Conservation (phyloP, 1,140 invertebrate species). For the Lutraria rhynchaena region DNA sequence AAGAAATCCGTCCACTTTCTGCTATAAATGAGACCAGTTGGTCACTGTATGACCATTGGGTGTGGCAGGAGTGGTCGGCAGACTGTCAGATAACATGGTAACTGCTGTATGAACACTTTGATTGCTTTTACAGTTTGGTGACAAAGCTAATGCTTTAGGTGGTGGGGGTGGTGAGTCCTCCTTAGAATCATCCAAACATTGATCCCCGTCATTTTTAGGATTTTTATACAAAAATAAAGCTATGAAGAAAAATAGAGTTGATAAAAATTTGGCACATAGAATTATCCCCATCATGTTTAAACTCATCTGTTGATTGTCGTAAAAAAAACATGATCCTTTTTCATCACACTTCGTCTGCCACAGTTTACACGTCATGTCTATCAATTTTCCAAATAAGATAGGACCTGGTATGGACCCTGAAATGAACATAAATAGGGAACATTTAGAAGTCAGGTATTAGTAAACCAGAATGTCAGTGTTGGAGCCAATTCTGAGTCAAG, state of each 20-base stretch:
- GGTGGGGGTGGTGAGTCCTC: conserved; percentile 45
- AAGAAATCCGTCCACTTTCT: too few species aligned
- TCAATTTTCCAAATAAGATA: conserved; percentile 77
- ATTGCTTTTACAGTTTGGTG: conserved; percentile 48
- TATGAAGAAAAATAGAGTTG: conserved; percentile 74
- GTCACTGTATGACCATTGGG: conserved; percentile 18
- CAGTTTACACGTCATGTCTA: conserved; percentile 77
- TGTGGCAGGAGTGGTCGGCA: conserved; percentile 37
- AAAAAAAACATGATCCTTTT: conserved; percentile 73
- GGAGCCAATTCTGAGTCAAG: too few species aligned
- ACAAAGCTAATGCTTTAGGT: conserved; percentile 23
- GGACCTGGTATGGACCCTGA: conserved; percentile 79
- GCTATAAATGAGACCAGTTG: conserved; percentile 38
- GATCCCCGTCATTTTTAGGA: conserved; percentile 46
- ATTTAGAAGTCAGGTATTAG: background rate
- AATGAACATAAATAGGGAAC: conserved; percentile 2
- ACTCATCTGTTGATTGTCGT: conserved; percentile 80
- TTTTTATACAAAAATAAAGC: conserved; percentile 75
- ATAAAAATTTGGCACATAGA: conserved; percentile 70
- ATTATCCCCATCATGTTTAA: conserved; percentile 72
- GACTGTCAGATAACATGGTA: conserved; percentile 50
- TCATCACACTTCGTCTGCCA: conserved; percentile 70
- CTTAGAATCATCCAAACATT: conserved; percentile 5
- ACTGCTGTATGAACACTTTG: conserved; percentile 59
- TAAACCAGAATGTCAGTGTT: background rate